Conservation (phyloP, 2,888 invertebrate genomes). For the Cremastinae sp. region DNA sequence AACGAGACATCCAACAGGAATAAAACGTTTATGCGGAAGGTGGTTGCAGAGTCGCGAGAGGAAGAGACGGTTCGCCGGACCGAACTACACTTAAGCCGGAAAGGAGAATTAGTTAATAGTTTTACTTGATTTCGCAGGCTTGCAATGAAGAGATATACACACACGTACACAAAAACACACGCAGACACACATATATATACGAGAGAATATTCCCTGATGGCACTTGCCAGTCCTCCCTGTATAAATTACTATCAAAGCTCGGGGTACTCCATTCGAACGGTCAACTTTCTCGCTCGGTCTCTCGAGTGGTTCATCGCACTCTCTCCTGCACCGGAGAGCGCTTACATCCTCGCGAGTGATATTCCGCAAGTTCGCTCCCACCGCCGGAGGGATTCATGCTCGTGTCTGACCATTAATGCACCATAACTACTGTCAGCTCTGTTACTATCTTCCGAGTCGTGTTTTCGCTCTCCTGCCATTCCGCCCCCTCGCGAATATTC, state of each 20-base stretch:
- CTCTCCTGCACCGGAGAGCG: neutral
- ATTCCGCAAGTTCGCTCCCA: conserved; percentile 12
- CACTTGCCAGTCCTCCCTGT: conserved; percentile 28
- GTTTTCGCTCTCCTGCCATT: too few species aligned
- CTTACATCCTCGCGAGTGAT: conserved; percentile 4
- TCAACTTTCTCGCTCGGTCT: neutral
- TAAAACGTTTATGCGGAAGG: conserved; percentile 22
- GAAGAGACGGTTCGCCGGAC: conserved; percentile 38
- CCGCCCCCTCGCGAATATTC: too few species aligned
- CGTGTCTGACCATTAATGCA: conserved; percentile 20
- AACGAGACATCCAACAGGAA: conserved; percentile 39
- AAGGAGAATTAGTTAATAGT: conserved; percentile 67
- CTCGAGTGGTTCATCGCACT: conserved; percentile 11
- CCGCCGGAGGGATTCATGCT: neutral
- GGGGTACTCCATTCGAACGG: conserved; percentile 22
- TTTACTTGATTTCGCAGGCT: conserved; percentile 56
- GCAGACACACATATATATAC: neutral
- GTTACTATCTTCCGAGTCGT: neutral
- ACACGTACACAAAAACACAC: conserved; percentile 1
- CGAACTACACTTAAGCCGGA: conserved; percentile 56
- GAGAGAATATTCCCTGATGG: neutral
- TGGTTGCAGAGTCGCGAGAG: conserved; percentile 1
- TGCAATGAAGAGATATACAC: conserved; percentile 23
- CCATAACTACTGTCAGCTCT: conserved; percentile 7
- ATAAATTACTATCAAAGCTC: conserved; percentile 28